These are phyloP conservation scores for Heliconius aoede DNA, from an alignment of 2,888 invertebrate genomes.

Conservation along the genomic window DNA sequence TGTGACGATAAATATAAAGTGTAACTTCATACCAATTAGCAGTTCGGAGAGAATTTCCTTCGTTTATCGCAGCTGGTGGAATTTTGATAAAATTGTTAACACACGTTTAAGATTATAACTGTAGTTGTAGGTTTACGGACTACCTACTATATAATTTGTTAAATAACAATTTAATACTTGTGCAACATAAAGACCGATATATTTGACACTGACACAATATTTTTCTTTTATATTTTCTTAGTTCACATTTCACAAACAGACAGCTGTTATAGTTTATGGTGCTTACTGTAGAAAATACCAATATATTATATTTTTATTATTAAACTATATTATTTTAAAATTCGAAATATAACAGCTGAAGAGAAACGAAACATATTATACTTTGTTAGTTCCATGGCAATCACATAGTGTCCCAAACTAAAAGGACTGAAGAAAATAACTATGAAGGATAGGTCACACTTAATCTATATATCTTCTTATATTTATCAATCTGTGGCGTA, in stretches of 20 bases:
- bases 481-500: background rate
- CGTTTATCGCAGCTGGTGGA: slow-evolving; percentile 72
- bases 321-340: background rate
- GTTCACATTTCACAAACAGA: slow-evolving; percentile 10
- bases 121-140: slow-evolving; percentile 29
- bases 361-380: no score
- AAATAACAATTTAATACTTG: slow-evolving; percentile 21
- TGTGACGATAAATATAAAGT: slow-evolving; percentile 35
- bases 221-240: slow-evolving; percentile 2
- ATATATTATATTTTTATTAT: slow-evolving; percentile 1
- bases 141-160: slow-evolving; percentile 3
- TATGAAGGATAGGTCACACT: no score
- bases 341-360: background rate
- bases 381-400: no score
- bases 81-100: slow-evolving; percentile 61
- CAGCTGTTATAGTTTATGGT: slow-evolving; percentile 11
- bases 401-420: no score
- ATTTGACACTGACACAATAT: slow-evolving; percentile 39
- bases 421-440: no score
- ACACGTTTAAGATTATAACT: slow-evolving; percentile 36
- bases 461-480: no score
- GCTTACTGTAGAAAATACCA: background rate
- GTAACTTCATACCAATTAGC: slow-evolving; percentile 64
- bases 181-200: slow-evolving; percentile 37
- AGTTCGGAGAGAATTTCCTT: slow-evolving; percentile 69